These are phyloP conservation scores for Pangasius larnaudii DNA, from an alignment of 2,797 vertebrate genomes.

Conservation along the genomic window DNA sequence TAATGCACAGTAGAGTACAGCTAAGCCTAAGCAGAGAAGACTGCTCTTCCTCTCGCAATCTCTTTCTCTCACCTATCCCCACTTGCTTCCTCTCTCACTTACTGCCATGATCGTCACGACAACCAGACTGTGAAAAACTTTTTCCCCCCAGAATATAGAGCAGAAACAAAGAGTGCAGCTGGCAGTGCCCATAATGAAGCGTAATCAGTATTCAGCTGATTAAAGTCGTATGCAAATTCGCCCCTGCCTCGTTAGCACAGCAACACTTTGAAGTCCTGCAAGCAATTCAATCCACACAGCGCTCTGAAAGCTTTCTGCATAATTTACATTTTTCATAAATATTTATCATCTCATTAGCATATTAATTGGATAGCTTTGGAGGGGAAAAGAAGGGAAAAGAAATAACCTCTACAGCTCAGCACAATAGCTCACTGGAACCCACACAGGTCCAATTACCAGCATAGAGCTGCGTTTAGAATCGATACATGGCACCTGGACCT, in stretches of 20 bases:
- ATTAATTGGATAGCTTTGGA: slow-evolving; percentile 97
- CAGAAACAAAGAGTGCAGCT: slow-evolving; percentile 99
- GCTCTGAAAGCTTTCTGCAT: slow-evolving; percentile 99
- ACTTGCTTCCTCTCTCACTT: slow-evolving; percentile 59
- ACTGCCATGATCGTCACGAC: slow-evolving; percentile 91
- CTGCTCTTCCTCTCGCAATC: slow-evolving; percentile 64
- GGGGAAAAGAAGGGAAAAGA: slow-evolving; percentile 70
- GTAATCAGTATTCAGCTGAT: slow-evolving; percentile 99
- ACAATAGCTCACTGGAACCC: slow-evolving; percentile 53
- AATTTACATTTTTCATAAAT: slow-evolving; percentile 99
- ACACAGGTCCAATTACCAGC: slow-evolving; percentile 80
- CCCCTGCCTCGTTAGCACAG: slow-evolving; percentile 93
- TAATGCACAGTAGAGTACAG: slow-evolving; percentile 59
- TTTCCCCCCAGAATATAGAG: slow-evolving; percentile 88
- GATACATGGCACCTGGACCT: slow-evolving; percentile 58
- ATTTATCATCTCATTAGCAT: slow-evolving; percentile 99
- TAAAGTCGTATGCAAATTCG: slow-evolving; percentile 99
- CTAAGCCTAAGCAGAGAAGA: slow-evolving; percentile 49
- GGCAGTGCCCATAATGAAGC: slow-evolving; percentile 99
- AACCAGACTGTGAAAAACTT: slow-evolving; percentile 96
- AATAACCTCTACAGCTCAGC: slow-evolving; percentile 66
- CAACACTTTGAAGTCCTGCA: slow-evolving; percentile 99
- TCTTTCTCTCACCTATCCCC: slow-evolving; percentile 54
- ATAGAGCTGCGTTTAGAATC: slow-evolving; percentile 84
- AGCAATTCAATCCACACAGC: slow-evolving; percentile 98